A percentile compares a stretch with the other conserved stretches of the same genome.
These are phyloP conservation scores for Gymnorhina tibicen DNA, from an alignment of 2,113 vertebrate genomes.

Conservation along the genomic window DNA sequence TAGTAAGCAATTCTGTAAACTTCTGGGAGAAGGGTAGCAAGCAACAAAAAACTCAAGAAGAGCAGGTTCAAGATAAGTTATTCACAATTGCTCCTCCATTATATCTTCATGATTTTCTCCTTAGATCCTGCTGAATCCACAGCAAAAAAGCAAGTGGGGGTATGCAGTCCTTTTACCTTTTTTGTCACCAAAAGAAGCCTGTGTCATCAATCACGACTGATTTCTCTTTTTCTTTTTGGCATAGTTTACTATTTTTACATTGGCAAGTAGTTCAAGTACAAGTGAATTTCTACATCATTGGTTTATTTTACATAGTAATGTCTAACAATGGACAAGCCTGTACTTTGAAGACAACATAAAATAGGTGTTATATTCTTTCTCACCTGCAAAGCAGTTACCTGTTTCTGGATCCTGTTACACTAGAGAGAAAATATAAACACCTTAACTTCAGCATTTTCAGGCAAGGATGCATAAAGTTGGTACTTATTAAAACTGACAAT, in stretches of 20 bases:
- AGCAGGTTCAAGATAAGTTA: background rate
- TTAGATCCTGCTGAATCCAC: background rate
- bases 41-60: background rate
- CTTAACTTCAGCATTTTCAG: conserved; percentile 27
- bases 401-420: background rate
- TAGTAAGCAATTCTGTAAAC: conserved; percentile 32
- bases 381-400: conserved; percentile 39
- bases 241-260: conserved; percentile 25
- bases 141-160: conserved; percentile 7
- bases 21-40: background rate
- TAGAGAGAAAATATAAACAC: background rate
- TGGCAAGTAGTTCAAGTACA: conserved; percentile 55
- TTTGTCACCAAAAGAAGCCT: background rate
- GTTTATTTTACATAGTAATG: conserved; percentile 6
- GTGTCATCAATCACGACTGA: background rate
- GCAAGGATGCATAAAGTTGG: background rate
- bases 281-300: conserved; percentile 41
- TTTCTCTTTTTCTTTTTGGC: background rate
- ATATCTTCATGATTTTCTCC: background rate
- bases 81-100: background rate
- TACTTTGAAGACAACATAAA: conserved; percentile 22
- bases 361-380: conserved; percentile 50
- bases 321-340: background rate
- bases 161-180: background rate
- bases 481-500: background rate